Evolutionary conservation across 2,113 vertebrate genomes (phyloP).

Genomic region (Zeus faber): DNA sequence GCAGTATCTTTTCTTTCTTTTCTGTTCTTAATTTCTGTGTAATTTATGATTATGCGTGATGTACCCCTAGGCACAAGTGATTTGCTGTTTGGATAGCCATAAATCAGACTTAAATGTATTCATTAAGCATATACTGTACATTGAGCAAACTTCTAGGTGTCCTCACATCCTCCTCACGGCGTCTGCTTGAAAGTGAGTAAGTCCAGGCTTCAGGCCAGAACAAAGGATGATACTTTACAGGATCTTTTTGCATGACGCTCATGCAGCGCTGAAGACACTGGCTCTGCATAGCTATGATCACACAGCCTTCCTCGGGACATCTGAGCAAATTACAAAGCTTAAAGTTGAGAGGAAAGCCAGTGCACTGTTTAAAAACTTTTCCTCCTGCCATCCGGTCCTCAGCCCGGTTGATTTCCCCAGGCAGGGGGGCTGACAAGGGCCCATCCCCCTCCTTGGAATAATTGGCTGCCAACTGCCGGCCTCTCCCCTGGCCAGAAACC

Average conservation of each 20-base stretch:
- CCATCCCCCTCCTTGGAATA: slow-evolving; percentile 2
- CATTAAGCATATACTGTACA: too few relatives aligned
- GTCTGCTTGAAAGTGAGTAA: neutral
- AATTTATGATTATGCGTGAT: too few relatives aligned
- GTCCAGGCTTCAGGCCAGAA: neutral
- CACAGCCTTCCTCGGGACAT: neutral
- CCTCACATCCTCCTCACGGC: neutral
- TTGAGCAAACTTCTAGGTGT: too few relatives aligned
- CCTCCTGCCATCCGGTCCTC: neutral
- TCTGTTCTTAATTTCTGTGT: too few relatives aligned
- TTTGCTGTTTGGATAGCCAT: too few relatives aligned
- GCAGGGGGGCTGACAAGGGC: neutral
- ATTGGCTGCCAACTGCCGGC: slow-evolving; percentile 7
- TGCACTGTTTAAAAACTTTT: neutral
- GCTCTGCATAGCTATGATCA: neutral
- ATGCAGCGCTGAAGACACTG: neutral
- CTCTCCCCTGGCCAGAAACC: slow-evolving; percentile 18
- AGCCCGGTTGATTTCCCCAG: neutral
- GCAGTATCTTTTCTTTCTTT: too few relatives aligned
- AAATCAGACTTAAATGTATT: too few relatives aligned
- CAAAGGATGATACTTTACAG: neutral
- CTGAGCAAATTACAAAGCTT: neutral
- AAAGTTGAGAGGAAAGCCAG: neutral
- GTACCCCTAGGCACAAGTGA: too few relatives aligned
- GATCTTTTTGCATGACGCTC: too few relatives aligned